Evolutionary conservation across 2,888 invertebrate species (phyloP), one percentile per base, ranked within the genome.

Genomic region (Xiphydria camelus): DNA sequence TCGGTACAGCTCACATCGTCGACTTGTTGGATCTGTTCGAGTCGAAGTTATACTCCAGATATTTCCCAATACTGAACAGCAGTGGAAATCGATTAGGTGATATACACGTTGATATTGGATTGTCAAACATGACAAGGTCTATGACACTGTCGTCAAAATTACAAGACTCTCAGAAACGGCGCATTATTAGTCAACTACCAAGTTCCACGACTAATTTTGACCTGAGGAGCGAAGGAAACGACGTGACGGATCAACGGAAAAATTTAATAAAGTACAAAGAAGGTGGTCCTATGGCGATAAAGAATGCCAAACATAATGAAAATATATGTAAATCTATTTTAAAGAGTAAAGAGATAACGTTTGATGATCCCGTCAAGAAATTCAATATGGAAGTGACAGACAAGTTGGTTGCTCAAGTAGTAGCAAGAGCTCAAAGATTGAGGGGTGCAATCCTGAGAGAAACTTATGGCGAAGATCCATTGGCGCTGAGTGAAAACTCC

Each of bases 61-160:
- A 72, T 48, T 61, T 69, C 51, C 65, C 75, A 2, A 62, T 76
- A 37, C 35, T 69, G 29, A 68, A 60, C 49, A 56, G 60, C 15
- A 59, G 53, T 43, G 66, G 64, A 19, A 57, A 47, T 20, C 62
- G 62, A 55, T 57, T 73, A 19, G 76, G 75, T 5, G 73, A 74
- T 33, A 43, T 76, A 43, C 68, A 65, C 33, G 62, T 74, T 31
- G 51, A 53, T 19, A 62, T 76, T 43, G 62, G 57, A 26, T 44
- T 73, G n/a, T 47, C 51, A 34, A 49, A 37, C 37, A 22, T 47
- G 4, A 38, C 45, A 3, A 62, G 52, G 33, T 4, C 17, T 37
- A 14, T 48, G 32, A 54, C 36, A 36, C 48, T 44, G 20, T 48
- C 48, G 18, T 29, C 48, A 1, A 50, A 53, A 25, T 22, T 37